phyloP scores from a whole-genome alignment of 2,113 vertebrate species.

The Pipa parva region DNA sequence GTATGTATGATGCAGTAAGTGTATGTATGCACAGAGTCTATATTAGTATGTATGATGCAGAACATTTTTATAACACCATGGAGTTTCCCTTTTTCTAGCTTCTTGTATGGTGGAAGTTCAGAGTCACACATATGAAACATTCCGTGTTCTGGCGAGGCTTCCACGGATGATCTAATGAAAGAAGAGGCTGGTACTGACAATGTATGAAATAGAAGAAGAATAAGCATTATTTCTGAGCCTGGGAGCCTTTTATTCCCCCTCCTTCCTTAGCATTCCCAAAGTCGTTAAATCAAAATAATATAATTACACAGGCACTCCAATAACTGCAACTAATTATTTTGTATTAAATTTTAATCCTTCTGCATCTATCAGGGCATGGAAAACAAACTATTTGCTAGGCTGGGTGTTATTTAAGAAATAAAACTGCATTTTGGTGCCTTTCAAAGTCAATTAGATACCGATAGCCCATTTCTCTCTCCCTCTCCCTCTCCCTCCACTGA shows the following conservation, averaged over 20 bases:
- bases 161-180: constrained; percentile 26
- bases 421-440: constrained; percentile 42
- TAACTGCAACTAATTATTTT: constrained; percentile 41
- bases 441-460: constrained; percentile 40
- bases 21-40: too few relatives aligned
- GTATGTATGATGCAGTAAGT: too few relatives aligned
- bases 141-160: constrained; percentile 32
- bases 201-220: constrained; percentile 37
- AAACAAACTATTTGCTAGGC: constrained; percentile 37
- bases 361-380: constrained; percentile 38
- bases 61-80: too few relatives aligned
- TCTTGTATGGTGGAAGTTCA: constrained; percentile 18
- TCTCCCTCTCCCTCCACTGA: constrained; percentile 47
- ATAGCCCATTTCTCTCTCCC: constrained; percentile 32
- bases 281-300: constrained; percentile 40
- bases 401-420: constrained; percentile 43
- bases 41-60: too few relatives aligned
- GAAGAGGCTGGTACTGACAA: constrained; percentile 26
- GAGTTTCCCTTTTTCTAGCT: not conserved
- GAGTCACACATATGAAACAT: constrained; percentile 14
- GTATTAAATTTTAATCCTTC: constrained; percentile 40
- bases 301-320: constrained; percentile 38
- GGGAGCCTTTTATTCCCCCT: constrained; percentile 19
- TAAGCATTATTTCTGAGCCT: constrained; percentile 31
- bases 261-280: constrained; percentile 1